These are phyloP conservation scores for Loriculus beryllinus DNA, from an alignment of 2,797 vertebrate species.

Conservation along the genomic window DNA sequence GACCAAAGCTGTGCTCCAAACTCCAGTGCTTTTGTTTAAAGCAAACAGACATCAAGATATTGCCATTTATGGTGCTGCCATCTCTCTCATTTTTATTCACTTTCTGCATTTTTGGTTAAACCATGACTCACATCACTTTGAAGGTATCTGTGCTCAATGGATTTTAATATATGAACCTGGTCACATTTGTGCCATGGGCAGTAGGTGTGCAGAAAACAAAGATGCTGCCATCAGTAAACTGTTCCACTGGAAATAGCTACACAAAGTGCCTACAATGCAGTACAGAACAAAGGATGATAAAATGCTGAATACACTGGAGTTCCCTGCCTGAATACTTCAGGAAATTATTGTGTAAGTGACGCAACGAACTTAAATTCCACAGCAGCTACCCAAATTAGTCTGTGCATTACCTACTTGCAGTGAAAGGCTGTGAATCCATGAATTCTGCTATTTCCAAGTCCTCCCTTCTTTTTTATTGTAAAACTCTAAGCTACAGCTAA, in stretches of 20 bases:
- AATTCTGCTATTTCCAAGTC: neutral
- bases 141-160: neutral
- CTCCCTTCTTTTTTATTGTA: neutral
- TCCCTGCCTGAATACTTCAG: neutral
- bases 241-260: neutral
- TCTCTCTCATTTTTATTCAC: neutral
- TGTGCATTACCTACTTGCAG: neutral
- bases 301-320: neutral
- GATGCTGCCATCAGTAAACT: neutral
- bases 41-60: neutral
- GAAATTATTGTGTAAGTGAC: neutral
- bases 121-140: neutral
- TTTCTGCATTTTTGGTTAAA: neutral
- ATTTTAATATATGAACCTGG: neutral
- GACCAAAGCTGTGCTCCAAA: neutral
- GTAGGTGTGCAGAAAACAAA: neutral
- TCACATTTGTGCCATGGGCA: neutral
- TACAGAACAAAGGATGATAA: neutral
- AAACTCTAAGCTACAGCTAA: neutral
- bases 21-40: neutral
- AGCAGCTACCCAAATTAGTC: neutral
- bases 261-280: neutral
- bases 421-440: neutral
- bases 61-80: neutral
- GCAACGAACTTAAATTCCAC: neutral